Percentiles rank a stretch among this genome's conserved stretches.
Evolutionary conservation across 92 coral and sea anemone species (phyloP).

Genomic region (Porites cylindrica): DNA sequence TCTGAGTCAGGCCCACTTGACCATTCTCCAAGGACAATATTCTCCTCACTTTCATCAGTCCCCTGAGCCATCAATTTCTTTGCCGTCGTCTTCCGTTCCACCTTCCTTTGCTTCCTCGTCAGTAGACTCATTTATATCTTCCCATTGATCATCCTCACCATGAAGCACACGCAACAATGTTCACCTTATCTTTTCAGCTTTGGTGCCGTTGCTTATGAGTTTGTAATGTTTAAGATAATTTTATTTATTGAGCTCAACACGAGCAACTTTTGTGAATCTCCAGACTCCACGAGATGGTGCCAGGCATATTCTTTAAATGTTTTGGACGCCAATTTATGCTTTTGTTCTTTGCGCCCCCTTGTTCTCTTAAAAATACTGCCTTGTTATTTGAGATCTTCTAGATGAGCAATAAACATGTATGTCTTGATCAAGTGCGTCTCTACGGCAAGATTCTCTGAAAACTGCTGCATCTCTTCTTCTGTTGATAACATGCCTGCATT

Average conservation of each 20-base stretch:
- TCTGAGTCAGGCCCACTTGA: not conserved
- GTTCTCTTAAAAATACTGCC: not conserved
- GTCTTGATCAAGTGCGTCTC: conserved; percentile 1
- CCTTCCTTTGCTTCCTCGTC: not conserved
- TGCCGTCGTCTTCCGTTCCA: not conserved
- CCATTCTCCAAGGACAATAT: conserved; percentile 23
- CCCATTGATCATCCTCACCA: conserved; percentile 6
- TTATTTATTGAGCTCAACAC: conserved; percentile 19
- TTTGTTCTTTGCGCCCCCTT: not conserved
- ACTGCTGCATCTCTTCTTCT: too few relatives aligned
- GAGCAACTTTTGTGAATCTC: conserved; percentile 2
- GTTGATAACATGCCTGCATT: too few relatives aligned
- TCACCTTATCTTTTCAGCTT: conserved; percentile 22
- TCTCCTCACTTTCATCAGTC: conserved; percentile 19
- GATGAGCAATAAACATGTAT: not conserved
- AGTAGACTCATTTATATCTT: not conserved
- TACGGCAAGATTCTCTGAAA: not conserved
- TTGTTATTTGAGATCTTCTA: conserved; percentile 5
- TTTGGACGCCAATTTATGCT: not conserved
- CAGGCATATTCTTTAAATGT: conserved; percentile 1
- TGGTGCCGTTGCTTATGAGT: conserved; percentile 23
- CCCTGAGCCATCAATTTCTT: not conserved
- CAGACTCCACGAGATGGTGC: conserved; percentile 1
- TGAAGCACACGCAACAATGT: conserved; percentile 9
- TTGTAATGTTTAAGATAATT: conserved; percentile 8